A percentile compares a stretch with the other conserved stretches of the same genome.
These are phyloP conservation scores for Lanius ludovicianus DNA, from an alignment of 2,113 vertebrate genomes.

Conservation along the genomic window DNA sequence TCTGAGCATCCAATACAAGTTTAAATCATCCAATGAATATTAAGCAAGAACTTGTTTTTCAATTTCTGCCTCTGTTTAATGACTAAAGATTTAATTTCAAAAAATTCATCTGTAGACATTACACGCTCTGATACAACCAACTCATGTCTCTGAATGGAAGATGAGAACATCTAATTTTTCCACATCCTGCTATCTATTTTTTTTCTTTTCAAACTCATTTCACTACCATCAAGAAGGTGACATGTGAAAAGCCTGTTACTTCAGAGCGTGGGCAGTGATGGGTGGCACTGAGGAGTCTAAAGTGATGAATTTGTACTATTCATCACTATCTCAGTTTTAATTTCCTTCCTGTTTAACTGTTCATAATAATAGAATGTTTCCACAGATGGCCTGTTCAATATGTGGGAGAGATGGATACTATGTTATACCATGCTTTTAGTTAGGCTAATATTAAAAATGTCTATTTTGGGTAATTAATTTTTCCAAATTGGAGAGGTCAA, in stretches of 20 bases:
- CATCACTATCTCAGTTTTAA: background rate
- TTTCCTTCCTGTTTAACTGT: background rate
- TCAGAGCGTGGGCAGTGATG: background rate
- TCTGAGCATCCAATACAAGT: background rate
- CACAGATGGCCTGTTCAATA: background rate
- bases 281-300: background rate
- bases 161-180: slow-evolving; percentile 9
- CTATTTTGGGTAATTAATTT: background rate
- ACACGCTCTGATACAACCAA: background rate
- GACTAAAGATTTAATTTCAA: background rate
- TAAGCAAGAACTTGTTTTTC: background rate
- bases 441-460: background rate
- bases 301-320: background rate
- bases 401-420: background rate
- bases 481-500: background rate
- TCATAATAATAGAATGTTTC: background rate
- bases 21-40: background rate
- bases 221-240: background rate
- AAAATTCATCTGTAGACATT: background rate
- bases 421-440: background rate
- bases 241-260: background rate
- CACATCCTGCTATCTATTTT: background rate
- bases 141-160: background rate
- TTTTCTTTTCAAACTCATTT: slow-evolving; percentile 14
- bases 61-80: background rate